A percentile compares a stretch with the other conserved stretches of the same genome.
Evolutionary conservation across 53 echinoderm and acorn worm genomes (phyloP).

Genomic region (Apostichopus leukothele): DNA sequence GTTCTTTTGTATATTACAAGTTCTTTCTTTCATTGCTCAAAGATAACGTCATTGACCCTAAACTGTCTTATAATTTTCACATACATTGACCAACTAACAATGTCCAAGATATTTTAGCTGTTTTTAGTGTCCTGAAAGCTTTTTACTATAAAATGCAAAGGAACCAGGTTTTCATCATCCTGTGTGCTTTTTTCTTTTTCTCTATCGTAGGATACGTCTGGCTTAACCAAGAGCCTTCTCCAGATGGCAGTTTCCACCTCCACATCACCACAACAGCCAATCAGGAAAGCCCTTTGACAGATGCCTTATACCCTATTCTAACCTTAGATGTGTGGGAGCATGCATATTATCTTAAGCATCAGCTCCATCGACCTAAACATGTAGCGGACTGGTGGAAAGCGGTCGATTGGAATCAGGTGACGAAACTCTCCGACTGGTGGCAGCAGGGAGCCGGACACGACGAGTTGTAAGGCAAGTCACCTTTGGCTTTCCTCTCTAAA

Average conservation of each 20-base stretch:
- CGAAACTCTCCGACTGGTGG: slow-evolving; percentile 66
- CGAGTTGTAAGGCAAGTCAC: slow-evolving; percentile 35
- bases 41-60: no score
- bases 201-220: slow-evolving; percentile 66
- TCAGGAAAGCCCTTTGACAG: slow-evolving; percentile 64
- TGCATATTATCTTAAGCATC: slow-evolving; percentile 80
- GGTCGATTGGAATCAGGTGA: slow-evolving; percentile 64
- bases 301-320: slow-evolving; percentile 70
- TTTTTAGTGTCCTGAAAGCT: no score
- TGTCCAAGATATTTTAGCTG: no score
- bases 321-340: slow-evolving; percentile 80
- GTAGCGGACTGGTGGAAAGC: slow-evolving; percentile 73
- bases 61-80: no score
- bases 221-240: slow-evolving; percentile 47
- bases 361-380: slow-evolving; percentile 51
- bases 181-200: not conserved
- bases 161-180: no score
- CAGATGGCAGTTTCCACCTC: slow-evolving; percentile 1
- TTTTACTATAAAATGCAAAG: no score
- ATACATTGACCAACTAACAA: no score
- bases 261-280: slow-evolving; percentile 63
- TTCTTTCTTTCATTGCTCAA: no score
- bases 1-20: no score
- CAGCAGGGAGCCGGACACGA: slow-evolving; percentile 37
- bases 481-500: no score